Conservation (phyloP, 2,113 vertebrate genomes). For the Limanda limanda region DNA sequence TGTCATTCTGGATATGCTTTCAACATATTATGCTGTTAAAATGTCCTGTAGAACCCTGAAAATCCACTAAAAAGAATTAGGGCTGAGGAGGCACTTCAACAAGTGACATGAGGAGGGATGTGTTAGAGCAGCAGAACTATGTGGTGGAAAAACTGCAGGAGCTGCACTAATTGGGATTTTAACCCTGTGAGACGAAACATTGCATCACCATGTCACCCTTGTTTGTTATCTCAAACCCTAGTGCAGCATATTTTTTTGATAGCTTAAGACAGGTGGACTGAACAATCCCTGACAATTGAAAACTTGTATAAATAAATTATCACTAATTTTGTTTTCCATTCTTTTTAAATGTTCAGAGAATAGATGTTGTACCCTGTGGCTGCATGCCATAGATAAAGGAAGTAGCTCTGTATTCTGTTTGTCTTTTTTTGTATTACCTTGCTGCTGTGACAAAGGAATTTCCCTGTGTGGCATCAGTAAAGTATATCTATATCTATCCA, state of each 20-base stretch:
- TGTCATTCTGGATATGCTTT: neutral
- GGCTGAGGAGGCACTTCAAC: no score
- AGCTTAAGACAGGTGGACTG: no score
- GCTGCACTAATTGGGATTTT: no score
- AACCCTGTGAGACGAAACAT: no score
- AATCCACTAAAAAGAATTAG: neutral
- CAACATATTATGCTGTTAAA: neutral
- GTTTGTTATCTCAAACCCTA: no score
- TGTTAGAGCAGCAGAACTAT: neutral
- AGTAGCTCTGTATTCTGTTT: no score
- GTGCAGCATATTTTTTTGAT: no score
- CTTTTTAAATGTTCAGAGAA: conserved; percentile 52
- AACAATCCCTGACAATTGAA: neutral
- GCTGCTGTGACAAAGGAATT: no score
- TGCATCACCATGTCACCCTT: no score
- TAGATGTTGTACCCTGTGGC: conserved; percentile 15
- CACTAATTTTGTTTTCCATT: neutral
- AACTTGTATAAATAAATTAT: neutral
- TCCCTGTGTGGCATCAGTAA: no score
- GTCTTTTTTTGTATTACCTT: no score
- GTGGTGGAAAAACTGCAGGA: neutral
- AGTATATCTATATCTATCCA: no score
- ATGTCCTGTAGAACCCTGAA: neutral
- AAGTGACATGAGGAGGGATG: neutral
- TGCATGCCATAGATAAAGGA: neutral